Percentiles rank a stretch among this genome's conserved stretches.
phyloP scores from a whole-genome alignment of 2,888 invertebrate genomes.

The Dasypolia templi region DNA sequence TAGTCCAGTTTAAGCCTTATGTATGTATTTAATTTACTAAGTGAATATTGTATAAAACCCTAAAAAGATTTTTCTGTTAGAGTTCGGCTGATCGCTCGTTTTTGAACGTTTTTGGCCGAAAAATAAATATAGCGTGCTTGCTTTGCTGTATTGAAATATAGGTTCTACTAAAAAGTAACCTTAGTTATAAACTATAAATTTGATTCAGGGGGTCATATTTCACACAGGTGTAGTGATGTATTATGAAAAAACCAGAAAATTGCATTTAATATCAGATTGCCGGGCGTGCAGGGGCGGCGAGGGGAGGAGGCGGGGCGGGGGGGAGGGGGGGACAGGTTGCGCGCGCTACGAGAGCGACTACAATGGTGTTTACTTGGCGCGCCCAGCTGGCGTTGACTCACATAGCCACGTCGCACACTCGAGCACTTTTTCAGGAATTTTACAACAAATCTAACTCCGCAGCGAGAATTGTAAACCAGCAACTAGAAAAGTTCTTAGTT shows the following conservation, averaged over 20 bases:
- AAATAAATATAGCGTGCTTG: background rate
- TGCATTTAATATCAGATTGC: slow-evolving; percentile 9
- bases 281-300: no score
- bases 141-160: background rate
- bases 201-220: background rate
- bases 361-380: slow-evolving; percentile 71
- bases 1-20: background rate
- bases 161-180: no score
- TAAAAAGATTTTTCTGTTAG: background rate
- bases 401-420: slow-evolving; percentile 43
- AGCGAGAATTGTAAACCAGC: slow-evolving; percentile 7
- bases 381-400: slow-evolving; percentile 63
- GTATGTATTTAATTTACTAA: no score
- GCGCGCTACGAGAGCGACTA: slow-evolving; percentile 57
- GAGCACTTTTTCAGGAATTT: slow-evolving; percentile 69
- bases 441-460: slow-evolving; percentile 64
- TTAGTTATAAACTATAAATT: background rate
- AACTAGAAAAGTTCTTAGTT: background rate
- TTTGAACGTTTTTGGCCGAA: background rate
- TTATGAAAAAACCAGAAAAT: slow-evolving; percentile 9
- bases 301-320: no score
- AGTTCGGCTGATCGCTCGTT: background rate
- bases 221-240: background rate
- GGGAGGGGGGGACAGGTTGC: background rate
- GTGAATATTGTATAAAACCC: no score